Evolutionary conservation across 2,888 invertebrate species (phyloP).

Genomic region (Caenorhabditis uteleia): DNA sequence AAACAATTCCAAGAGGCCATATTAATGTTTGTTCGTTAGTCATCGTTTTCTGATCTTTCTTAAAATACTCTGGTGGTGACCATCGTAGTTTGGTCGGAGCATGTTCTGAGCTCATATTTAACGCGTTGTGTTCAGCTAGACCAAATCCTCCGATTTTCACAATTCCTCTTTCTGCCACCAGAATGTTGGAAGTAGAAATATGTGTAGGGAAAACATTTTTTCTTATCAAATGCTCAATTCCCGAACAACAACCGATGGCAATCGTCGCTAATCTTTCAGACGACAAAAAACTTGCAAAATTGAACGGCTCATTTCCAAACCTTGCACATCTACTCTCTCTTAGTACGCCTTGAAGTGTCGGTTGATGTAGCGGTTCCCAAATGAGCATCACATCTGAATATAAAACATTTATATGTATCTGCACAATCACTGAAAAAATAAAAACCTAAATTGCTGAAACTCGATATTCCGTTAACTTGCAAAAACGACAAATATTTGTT

Average conservation of each 20-base stretch:
- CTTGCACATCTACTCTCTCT: slow-evolving; percentile 42
- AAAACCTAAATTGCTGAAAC: too few relatives aligned
- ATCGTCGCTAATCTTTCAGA: slow-evolving; percentile 39
- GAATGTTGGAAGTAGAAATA: slow-evolving; percentile 35
- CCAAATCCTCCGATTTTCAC: slow-evolving; percentile 44
- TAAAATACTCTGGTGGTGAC: slow-evolving; percentile 39
- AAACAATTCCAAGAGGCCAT: slow-evolving; percentile 37
- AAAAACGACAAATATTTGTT: too few relatives aligned
- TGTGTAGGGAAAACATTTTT: slow-evolving; percentile 26
- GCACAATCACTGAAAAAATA: neutral
- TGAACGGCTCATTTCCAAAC: slow-evolving; percentile 31
- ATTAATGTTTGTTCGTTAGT: slow-evolving; percentile 26
- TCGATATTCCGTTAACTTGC: too few relatives aligned
- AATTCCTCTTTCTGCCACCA: slow-evolving; percentile 42
- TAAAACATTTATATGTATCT: neutral
- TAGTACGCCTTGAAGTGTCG: slow-evolving; percentile 38
- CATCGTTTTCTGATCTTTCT: slow-evolving; percentile 15
- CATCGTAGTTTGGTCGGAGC: slow-evolving; percentile 32
- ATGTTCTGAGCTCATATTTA: slow-evolving; percentile 26
- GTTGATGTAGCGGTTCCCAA: slow-evolving; percentile 41
- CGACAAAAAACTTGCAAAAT: slow-evolving; percentile 41
- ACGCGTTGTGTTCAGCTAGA: slow-evolving; percentile 31
- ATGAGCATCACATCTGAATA: slow-evolving; percentile 38
- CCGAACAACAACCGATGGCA: slow-evolving; percentile 36
- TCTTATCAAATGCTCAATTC: slow-evolving; percentile 30